phyloP scores from a whole-genome alignment of 1,140 invertebrate species.

The Protaetia brevitarsis region DNA sequence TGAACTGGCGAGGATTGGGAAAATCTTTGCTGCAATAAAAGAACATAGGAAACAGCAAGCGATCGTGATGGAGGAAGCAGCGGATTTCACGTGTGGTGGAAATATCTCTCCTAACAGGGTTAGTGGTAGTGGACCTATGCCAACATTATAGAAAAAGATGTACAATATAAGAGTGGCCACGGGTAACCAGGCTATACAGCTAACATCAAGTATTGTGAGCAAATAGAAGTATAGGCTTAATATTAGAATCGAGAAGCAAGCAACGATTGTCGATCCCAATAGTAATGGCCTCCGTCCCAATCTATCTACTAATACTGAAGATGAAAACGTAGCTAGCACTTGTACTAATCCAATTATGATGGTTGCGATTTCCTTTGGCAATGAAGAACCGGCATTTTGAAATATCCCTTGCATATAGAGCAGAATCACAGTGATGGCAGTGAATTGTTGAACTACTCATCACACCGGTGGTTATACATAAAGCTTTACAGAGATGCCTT shows the following conservation, averaged over 20 bases:
- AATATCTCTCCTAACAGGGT: slow-evolving; percentile 71
- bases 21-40: slow-evolving; percentile 48
- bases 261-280: slow-evolving; percentile 62
- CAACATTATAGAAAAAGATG: slow-evolving; percentile 65
- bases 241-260: slow-evolving; percentile 42
- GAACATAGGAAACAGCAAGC: slow-evolving; percentile 64
- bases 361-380: slow-evolving; percentile 59
- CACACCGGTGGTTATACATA: slow-evolving; percentile 65
- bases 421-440: slow-evolving; percentile 75
- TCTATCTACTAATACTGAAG: slow-evolving; percentile 68
- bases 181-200: slow-evolving; percentile 42
- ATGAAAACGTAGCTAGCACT: slow-evolving; percentile 61
- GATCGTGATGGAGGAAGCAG: slow-evolving; percentile 64
- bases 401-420: slow-evolving; percentile 75
- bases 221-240: slow-evolving; percentile 30
- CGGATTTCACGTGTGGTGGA: slow-evolving; percentile 62
- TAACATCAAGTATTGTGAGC: not conserved
- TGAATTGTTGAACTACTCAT: slow-evolving; percentile 70
- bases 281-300: slow-evolving; percentile 68
- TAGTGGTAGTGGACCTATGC: slow-evolving; percentile 66
- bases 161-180: slow-evolving; percentile 63
- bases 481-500: slow-evolving; percentile 56
- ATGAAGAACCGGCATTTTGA: slow-evolving; percentile 53
- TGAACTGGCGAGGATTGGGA: not conserved
- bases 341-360: slow-evolving; percentile 75